Evolutionary conservation across 2,113 vertebrate species (phyloP), one percentile per base, ranked within the genome.

Genomic region (Scytalopus superciliaris): DNA sequence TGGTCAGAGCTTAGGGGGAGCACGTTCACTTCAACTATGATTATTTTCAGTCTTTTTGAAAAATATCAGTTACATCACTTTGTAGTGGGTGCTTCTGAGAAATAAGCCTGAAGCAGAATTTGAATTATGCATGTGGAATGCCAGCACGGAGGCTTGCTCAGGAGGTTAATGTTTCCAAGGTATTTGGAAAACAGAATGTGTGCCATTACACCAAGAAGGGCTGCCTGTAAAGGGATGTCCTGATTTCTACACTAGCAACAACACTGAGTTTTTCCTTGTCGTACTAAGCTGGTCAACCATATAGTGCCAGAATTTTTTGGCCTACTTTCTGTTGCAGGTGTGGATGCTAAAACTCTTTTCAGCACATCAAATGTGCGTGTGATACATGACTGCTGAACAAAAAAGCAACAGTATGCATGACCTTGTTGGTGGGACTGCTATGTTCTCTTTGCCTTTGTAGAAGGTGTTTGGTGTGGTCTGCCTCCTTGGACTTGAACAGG

Each of bases 121-220:
- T 96, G 49, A 85, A 92, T 96, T 93, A 93, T 93, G 56, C 45
- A 90, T 93, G 82, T 92, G 80, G 74, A 91, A 62, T 77, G 78
- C 73, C 56, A 77, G 30, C 42, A 40, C 42, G 73, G 50, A 64
- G 45, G 24, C 70, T 94, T 75, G 75, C 37, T 91, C 8, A 2
- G 64, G 75, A 91, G 75, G 42, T 75, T 89, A 89, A 76, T 79
- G 30, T 62, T 78, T 74, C 60, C 50, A 44, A 74, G 81, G 74
- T 83, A 73, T 91, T 53, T 85, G 79, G 80, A 57, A 93, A 80
- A 60, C 31, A 39, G 50, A 62, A 8, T 57, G 16, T 2, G 3
- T 86, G 47, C 52, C 64, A 17, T 86, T 93, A 74, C 72, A 44
- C 88, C 78, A 74, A n/a, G 47, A 59, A 68, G 39, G 39, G 33